Evolutionary conservation across 2,113 vertebrate species (phyloP).

Genomic region (Callopanchax toddi): DNA sequence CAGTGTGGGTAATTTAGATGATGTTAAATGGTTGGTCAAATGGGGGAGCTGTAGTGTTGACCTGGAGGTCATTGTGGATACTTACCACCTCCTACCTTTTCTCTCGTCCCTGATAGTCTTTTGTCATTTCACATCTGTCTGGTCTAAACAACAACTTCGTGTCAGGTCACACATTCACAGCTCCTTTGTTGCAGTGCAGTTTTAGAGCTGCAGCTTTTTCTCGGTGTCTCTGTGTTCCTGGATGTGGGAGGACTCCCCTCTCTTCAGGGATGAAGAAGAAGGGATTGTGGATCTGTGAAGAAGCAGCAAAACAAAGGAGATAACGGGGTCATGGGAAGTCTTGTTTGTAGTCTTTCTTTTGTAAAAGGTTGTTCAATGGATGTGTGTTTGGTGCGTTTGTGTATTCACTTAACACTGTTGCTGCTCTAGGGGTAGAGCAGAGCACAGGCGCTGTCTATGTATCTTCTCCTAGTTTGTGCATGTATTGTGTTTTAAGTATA

Average conservation of each 20-base stretch:
- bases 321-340: constrained; percentile 47
- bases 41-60: constrained; percentile 45
- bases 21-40: constrained; percentile 63
- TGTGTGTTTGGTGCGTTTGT: constrained; percentile 25
- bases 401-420: constrained; percentile 12
- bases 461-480: constrained; percentile 29
- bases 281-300: constrained; percentile 39
- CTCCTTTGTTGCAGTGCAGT: not conserved
- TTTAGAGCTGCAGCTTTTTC: constrained; percentile 31
- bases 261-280: constrained; percentile 18
- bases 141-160: constrained; percentile 16
- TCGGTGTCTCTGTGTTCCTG: constrained; percentile 26
- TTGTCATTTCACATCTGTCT: constrained; percentile 39
- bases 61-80: constrained; percentile 36
- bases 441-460: constrained; percentile 9
- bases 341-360: constrained; percentile 32
- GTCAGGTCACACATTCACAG: constrained; percentile 1
- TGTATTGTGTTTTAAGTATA: constrained; percentile 61
- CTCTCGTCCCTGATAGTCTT: constrained; percentile 16
- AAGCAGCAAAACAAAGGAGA: constrained; percentile 37
- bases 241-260: constrained; percentile 34
- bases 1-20: constrained; percentile 52
- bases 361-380: constrained; percentile 25
- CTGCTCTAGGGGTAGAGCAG: constrained; percentile 24
- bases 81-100: constrained; percentile 25